These are phyloP conservation scores for Cephus nigrinus DNA, from an alignment of 2,888 invertebrate species.

Conservation along the genomic window DNA sequence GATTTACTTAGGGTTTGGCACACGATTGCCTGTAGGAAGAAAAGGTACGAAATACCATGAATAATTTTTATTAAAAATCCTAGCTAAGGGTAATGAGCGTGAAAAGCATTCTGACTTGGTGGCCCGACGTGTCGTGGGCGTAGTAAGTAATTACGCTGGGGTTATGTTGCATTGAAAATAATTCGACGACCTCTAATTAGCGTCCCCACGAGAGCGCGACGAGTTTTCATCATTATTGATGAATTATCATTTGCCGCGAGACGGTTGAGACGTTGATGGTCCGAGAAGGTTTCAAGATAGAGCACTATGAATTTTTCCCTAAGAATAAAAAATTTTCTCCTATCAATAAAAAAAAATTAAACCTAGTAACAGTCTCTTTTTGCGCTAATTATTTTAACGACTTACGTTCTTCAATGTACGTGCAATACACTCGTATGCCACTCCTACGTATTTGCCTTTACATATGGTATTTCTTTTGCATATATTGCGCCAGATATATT, in stretches of 20 bases:
- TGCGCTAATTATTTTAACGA: not conserved
- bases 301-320: not conserved
- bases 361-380: not conserved
- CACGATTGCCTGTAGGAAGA: not conserved
- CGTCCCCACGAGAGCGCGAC: not conserved
- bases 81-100: slow-evolving; percentile 64
- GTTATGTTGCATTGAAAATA: not conserved
- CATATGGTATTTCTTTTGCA: not conserved
- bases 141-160: slow-evolving; percentile 8
- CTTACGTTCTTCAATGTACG: not conserved
- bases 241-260: not conserved
- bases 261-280: not conserved
- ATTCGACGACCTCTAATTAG: slow-evolving; percentile 2
- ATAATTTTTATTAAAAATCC: slow-evolving; percentile 38
- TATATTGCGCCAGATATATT: not conserved
- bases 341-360: not conserved
- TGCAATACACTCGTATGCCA: not conserved
- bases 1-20: not conserved
- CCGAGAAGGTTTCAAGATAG: not conserved
- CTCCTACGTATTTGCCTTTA: not conserved
- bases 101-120: slow-evolving; percentile 57
- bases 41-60: not conserved
- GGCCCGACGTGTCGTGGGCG: slow-evolving; percentile 37
- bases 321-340: not conserved
- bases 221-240: not conserved